Evolutionary conservation across 2,113 vertebrate genomes (phyloP), one percentile per base, ranked within the genome.

Genomic region (Poicephalus gulielmi): DNA sequence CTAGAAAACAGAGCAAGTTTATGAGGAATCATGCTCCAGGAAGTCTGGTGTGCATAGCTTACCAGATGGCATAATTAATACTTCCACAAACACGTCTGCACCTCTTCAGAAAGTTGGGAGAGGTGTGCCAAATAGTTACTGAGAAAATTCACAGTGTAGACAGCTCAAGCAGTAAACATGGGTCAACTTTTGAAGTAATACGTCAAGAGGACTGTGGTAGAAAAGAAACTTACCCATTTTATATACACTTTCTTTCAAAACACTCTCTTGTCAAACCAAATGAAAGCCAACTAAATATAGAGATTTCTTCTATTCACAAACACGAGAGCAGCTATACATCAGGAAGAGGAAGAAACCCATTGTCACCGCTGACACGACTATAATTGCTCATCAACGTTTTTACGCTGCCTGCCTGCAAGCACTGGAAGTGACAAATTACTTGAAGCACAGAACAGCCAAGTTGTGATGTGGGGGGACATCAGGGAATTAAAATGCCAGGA

Each of bases 301-400:
- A 20, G 43, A 27, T 79, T 75, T 91, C 30, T 95, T 84, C 83
- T 84, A 41, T 69, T 90, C 27, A 2, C 83, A 92, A 91, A 66
- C 47, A 60, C 0, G 0, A 81, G 47, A 75, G 17, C 62, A 79
- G 77, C 44, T 68, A 81, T 39, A 66, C 43, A 69, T 55, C 50
- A 93, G 73, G 55, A 74, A 84, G 0, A 81, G 73, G 83, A 94
- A 92, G 83, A 52, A 86, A 78, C 24, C 86, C 41, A 79, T 23
- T 91, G 90, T 92, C 86, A 84, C n/a, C 0, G 1, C 47, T 95
- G 92, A 96, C 92, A 78, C 18, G 73, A 88, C 63, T 67, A 24
- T 50, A 96, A 97, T 73, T 52, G 62, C 75, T 89, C 69, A 71
- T 92, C 83, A 84, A 28, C 24, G 44, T 81, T 90, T 87, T 82